Evolutionary conservation across 2,113 vertebrate species (phyloP).

Genomic region (Planiliza haematocheilus): DNA sequence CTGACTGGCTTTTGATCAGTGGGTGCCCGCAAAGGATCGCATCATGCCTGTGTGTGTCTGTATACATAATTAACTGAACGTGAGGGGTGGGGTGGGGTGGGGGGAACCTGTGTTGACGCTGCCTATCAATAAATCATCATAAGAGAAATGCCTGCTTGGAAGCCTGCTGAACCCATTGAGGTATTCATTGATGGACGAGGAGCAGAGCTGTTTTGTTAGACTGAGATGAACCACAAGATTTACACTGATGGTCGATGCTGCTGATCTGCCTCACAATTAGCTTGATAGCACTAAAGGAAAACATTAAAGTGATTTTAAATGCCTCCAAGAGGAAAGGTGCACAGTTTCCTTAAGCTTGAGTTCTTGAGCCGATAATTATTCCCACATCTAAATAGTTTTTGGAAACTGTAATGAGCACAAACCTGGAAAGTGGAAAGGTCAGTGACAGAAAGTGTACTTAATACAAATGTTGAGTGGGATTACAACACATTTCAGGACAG

Average conservation of each 20-base stretch:
- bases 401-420: neutral
- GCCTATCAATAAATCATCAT: constrained; percentile 64
- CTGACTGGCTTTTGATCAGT: constrained; percentile 56
- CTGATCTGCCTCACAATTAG: constrained; percentile 2
- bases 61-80: constrained; percentile 47
- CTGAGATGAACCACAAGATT: constrained; percentile 3
- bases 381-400: neutral
- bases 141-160: constrained; percentile 27
- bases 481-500: too few species aligned
- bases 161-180: constrained; percentile 1
- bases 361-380: constrained; percentile 2
- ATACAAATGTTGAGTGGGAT: too few species aligned
- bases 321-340: neutral
- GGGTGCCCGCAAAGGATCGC: constrained; percentile 13
- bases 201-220: neutral
- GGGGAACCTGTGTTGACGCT: constrained; percentile 37
- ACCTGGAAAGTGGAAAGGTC: constrained; percentile 19
- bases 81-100: constrained; percentile 2
- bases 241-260: neutral
- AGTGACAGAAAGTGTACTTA: neutral
- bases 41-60: constrained; percentile 18
- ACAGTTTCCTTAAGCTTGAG: neutral
- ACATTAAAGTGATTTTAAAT: constrained; percentile 9
- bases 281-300: neutral
- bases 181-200: neutral